A percentile compares a stretch with the other conserved stretches of the same genome.
Evolutionary conservation across 2,888 invertebrate genomes (phyloP).

Genomic region (Geophilus truncorum): DNA sequence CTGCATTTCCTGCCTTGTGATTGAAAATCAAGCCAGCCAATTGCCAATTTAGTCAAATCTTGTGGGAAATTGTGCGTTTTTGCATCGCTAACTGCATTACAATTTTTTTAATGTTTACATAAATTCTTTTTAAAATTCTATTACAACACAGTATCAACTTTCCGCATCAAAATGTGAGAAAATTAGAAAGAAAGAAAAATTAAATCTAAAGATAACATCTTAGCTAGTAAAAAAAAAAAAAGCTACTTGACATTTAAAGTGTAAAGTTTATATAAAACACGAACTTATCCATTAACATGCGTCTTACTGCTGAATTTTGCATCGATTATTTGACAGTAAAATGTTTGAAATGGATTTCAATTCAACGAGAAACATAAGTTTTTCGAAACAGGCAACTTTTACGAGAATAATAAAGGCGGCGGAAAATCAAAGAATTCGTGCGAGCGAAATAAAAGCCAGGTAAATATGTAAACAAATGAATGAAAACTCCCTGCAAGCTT

Average conservation of each 20-base stretch:
- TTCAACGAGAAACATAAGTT: neutral
- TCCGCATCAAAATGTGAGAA: too few species aligned
- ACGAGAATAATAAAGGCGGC: neutral
- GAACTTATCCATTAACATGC: too few species aligned
- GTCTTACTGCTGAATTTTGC: too few species aligned
- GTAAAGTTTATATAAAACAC: too few species aligned
- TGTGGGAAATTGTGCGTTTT: neutral
- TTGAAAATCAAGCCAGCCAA: neutral
- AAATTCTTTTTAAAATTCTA: neutral
- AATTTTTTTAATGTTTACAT: neutral
- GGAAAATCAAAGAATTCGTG: neutral
- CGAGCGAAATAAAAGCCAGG: neutral
- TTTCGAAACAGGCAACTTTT: neutral
- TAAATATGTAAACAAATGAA: neutral
- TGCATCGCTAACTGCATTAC: neutral
- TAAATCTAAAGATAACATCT: too few species aligned
- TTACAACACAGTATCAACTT: too few species aligned
- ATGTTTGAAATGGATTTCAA: too few species aligned
- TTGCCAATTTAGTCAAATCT: constrained; percentile 7
- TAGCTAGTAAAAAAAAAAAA: too few species aligned
- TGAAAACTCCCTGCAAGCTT: neutral
- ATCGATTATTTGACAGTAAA: too few species aligned
- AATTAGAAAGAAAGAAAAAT: too few species aligned
- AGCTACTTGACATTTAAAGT: too few species aligned
- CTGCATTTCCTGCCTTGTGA: neutral